Percentiles rank a stretch among this genome's conserved stretches.
Conservation (phyloP, 2,888 invertebrate species). For the Caenorhabditis becei region DNA sequence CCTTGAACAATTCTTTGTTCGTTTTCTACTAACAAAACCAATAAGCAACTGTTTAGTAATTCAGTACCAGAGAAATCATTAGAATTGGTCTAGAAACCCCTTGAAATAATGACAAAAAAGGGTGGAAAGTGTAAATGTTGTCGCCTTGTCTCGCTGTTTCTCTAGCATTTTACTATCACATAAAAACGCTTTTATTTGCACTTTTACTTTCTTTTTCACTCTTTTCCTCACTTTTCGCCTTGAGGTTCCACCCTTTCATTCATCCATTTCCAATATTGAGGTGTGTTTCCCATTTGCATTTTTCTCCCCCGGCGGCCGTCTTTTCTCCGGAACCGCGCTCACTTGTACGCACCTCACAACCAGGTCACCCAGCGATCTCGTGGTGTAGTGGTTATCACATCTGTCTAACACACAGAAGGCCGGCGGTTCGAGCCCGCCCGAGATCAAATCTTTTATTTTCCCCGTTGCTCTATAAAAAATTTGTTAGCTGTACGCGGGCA, state of each 20-base stretch:
- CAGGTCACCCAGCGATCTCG: slow-evolving; percentile 63
- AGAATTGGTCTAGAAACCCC: no score
- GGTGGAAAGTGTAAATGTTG: slow-evolving; percentile 44
- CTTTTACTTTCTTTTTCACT: slow-evolving; percentile 42
- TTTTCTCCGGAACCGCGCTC: neutral
- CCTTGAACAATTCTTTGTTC: neutral
- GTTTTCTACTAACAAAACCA: no score
- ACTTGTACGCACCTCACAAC: neutral
- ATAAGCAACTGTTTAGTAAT: neutral
- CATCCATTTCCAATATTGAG: neutral
- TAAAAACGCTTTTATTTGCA: slow-evolving; percentile 55
- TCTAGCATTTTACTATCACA: slow-evolving; percentile 45
- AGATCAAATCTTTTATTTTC: slow-evolving; percentile 68
- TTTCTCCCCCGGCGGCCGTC: neutral
- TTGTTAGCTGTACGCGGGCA: neutral
- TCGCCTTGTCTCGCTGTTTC: slow-evolving; percentile 13
- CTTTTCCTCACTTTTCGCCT: slow-evolving; percentile 4
- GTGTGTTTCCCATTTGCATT: slow-evolving; percentile 44
- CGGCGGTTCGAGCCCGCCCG: slow-evolving; percentile 80
- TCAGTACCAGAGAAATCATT: no score
- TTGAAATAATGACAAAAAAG: no score
- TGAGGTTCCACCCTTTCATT: slow-evolving; percentile 3
- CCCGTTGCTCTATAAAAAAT: neutral
- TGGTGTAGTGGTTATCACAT: slow-evolving; percentile 81
- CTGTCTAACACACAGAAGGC: slow-evolving; percentile 81